Base-by-base conservation (phyloP, 2,888 invertebrate genomes). In the Meliscaeva auricollis region DNA sequence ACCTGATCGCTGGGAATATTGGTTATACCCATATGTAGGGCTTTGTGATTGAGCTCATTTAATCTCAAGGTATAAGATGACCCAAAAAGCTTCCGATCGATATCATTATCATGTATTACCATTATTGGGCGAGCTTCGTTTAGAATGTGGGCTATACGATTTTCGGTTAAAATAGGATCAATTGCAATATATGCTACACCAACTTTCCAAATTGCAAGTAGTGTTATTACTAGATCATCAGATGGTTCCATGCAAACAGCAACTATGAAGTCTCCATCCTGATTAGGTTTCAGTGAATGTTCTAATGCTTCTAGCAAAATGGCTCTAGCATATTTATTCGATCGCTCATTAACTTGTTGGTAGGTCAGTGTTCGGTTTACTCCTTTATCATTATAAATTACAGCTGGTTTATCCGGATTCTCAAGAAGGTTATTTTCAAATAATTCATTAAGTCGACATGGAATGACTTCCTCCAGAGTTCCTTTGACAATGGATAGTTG, bases 101-200 rank as follows among this genome's bases (percentile, higher is more conserved):
- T 89, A 58, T 89, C 89, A 41, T 94, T 93, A 88, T 97, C 96
- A 77, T 95, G 94, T 73, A 97, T 92, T 22, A 93, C 92, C 68
- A 92, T 64, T 0, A 95, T 93, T 0, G 97, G 97, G 83, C 94
- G 93, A 0, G 96, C 94, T 90, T 97, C 97, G 17, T 93, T 92
- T 13, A 97, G 90, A 70, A 97, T 97, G 89, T 97, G 96, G 20
- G 94, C 93, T 54, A 97, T 94, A 87, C 97, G 94, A 2, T 94
- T 94, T 30, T 93, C 94, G 0, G 97, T 97, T 87, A 94, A 94
- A 35, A 93, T 94, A 0, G 95, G 94, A 90, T 97, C 97, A 88
- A 98, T 93, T 0, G 98, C 97, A 69, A 97, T 93, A 92, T 98
- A 98, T 0, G 97, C 96, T 15, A 96, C 96, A 0, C 97, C 97